Conservation (phyloP, 2,888 invertebrate genomes). For the Drosophila paramelanica region DNA sequence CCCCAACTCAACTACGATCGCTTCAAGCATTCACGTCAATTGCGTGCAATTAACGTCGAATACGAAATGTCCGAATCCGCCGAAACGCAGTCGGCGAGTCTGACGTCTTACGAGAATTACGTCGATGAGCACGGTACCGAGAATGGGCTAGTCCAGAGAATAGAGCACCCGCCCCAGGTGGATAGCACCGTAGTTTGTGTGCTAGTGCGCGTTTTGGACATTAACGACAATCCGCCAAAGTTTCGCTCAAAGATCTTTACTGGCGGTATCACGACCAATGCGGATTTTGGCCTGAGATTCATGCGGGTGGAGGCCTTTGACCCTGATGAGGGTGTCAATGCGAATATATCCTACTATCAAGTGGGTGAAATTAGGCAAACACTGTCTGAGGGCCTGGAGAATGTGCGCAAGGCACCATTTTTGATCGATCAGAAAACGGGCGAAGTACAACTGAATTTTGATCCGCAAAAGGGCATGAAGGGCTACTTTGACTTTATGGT, state of each 20-base stretch:
- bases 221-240: slow-evolving; percentile 95
- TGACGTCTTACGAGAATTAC: slow-evolving; percentile 50
- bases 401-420: slow-evolving; percentile 92
- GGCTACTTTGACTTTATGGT: slow-evolving; percentile 98
- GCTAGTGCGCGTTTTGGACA: slow-evolving; percentile 90
- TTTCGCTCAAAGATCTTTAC: slow-evolving; percentile 94
- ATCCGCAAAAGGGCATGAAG: slow-evolving; percentile 98
- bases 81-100: slow-evolving; percentile 21
- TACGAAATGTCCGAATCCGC: slow-evolving; percentile 30
- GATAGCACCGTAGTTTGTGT: slow-evolving; percentile 91
- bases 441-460: slow-evolving; percentile 94
- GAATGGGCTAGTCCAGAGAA: background rate
- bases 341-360: slow-evolving; percentile 91
- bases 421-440: slow-evolving; percentile 93
- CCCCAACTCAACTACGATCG: slow-evolving; percentile 61
- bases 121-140: slow-evolving; percentile 34
- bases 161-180: slow-evolving; percentile 2
- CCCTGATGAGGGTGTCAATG: slow-evolving; percentile 90
- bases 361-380: slow-evolving; percentile 93
- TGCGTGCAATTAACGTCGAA: slow-evolving; percentile 48
- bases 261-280: slow-evolving; percentile 96
- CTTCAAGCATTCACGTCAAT: slow-evolving; percentile 74
- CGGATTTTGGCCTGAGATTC: slow-evolving; percentile 94
- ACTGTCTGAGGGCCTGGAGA: slow-evolving; percentile 93
- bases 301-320: slow-evolving; percentile 93